Evolutionary conservation across 2,888 invertebrate genomes (phyloP).

Genomic region (Campaea margaritaria): DNA sequence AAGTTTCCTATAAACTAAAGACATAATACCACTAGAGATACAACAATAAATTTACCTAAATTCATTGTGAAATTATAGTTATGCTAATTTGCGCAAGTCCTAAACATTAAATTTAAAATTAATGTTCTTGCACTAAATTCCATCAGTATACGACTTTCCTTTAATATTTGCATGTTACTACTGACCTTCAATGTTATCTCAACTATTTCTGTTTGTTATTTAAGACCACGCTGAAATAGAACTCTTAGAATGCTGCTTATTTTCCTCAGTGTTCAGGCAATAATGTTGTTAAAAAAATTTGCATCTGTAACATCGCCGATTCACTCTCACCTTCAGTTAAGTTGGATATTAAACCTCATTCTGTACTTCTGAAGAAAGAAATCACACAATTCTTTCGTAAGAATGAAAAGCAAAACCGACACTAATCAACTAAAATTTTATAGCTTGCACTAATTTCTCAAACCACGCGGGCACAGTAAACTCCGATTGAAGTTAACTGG

Average conservation of each 20-base stretch:
- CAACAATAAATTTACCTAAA: background rate
- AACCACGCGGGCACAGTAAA: slow-evolving; percentile 9
- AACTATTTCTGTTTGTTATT: slow-evolving; percentile 11
- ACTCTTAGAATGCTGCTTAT: background rate
- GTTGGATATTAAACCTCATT: too few relatives aligned
- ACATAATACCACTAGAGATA: slow-evolving; percentile 1
- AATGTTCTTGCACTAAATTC: slow-evolving; percentile 19
- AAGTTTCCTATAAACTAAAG: background rate
- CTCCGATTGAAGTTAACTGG: slow-evolving; percentile 13
- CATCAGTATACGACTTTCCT: slow-evolving; percentile 11
- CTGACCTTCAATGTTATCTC: slow-evolving; percentile 10
- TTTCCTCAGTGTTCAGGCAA: background rate
- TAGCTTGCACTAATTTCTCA: slow-evolving; percentile 24
- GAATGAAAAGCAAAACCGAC: slow-evolving; percentile 29
- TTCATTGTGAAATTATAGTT: background rate
- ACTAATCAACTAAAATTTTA: slow-evolving; percentile 33
- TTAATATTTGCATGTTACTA: slow-evolving; percentile 7
- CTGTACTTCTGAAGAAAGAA: background rate
- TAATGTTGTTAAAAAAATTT: too few relatives aligned
- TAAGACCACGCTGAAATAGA: slow-evolving; percentile 12
- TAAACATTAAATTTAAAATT: slow-evolving; percentile 20
- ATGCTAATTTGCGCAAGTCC: slow-evolving; percentile 4
- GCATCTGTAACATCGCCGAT: too few relatives aligned
- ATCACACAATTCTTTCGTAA: background rate
- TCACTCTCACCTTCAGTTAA: too few relatives aligned